These are phyloP conservation scores for Oryctes rhinoceros DNA, from an alignment of 1,140 invertebrate genomes.

Conservation along the genomic window DNA sequence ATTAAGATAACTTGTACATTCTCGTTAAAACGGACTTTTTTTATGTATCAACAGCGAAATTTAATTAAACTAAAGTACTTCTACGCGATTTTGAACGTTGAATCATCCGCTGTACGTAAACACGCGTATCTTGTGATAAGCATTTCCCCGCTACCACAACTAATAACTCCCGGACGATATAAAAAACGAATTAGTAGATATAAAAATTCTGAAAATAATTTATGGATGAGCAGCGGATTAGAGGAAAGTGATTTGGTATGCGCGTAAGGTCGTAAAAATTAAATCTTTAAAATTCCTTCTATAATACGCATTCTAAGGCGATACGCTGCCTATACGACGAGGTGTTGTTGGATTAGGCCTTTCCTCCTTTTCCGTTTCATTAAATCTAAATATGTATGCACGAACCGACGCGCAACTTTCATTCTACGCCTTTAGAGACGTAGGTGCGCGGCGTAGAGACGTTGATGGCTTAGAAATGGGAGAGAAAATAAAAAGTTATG, in stretches of 20 bases:
- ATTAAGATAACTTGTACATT: too few species aligned
- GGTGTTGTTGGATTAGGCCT: background rate
- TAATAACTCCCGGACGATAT: background rate
- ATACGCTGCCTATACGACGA: background rate
- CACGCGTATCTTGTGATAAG: background rate
- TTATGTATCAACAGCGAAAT: too few species aligned
- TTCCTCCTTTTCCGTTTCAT: background rate
- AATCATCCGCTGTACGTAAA: too few species aligned
- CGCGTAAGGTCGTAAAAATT: background rate
- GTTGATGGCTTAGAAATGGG: slow-evolving; percentile 8
- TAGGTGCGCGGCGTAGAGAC: background rate
- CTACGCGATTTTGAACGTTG: too few species aligned
- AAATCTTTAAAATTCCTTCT: slow-evolving; percentile 6
- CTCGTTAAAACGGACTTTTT: too few species aligned
- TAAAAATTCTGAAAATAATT: slow-evolving; percentile 21
- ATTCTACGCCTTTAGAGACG: background rate
- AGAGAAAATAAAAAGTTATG: slow-evolving; percentile 15
- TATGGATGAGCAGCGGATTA: background rate
- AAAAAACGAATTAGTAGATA: slow-evolving; percentile 15
- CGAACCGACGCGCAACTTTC: background rate
- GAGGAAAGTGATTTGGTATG: background rate
- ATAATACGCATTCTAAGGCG: background rate
- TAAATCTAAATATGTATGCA: background rate
- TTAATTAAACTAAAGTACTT: too few species aligned
- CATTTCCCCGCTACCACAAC: background rate